phyloP scores from a whole-genome alignment of 2,888 invertebrate genomes.

The Aspidiotus rigidus region DNA sequence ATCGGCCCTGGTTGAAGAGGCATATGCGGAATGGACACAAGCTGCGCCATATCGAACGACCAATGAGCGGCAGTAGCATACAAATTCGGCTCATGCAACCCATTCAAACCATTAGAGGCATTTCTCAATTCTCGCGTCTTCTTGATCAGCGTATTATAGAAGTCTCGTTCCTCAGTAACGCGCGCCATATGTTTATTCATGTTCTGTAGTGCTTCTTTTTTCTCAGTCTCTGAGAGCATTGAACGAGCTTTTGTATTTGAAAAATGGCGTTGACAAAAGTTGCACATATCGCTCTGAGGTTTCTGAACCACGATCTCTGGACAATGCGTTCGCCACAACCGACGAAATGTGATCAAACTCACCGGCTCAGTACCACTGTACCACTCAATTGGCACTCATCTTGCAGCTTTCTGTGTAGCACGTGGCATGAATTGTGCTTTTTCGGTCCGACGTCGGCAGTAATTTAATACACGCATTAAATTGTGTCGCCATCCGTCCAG shows the following conservation, averaged over 20 bases:
- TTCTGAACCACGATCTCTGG: not conserved
- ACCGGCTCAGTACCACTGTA: not conserved
- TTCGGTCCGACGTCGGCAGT: not conserved
- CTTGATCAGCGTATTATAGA: not conserved
- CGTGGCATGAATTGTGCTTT: not conserved
- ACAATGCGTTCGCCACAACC: not conserved
- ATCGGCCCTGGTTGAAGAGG: slow-evolving; percentile 12
- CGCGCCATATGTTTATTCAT: not conserved
- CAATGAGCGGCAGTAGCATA: too few relatives aligned
- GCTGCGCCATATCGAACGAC: not conserved
- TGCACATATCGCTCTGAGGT: not conserved
- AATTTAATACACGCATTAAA: not conserved
- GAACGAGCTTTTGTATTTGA: not conserved
- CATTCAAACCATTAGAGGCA: too few relatives aligned
- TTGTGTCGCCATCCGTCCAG: not conserved
- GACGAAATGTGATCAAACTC: not conserved
- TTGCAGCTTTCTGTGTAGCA: not conserved
- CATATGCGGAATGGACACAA: not conserved
- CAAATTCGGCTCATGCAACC: too few relatives aligned
- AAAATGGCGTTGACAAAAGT: not conserved
- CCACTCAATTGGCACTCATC: not conserved
- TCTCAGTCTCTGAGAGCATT: not conserved
- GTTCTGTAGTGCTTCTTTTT: not conserved
- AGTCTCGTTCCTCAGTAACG: not conserved
- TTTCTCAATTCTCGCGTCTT: not conserved